Evolutionary conservation across 2,113 vertebrate species (phyloP).

Genomic region (Sarotherodon lohbergeri): DNA sequence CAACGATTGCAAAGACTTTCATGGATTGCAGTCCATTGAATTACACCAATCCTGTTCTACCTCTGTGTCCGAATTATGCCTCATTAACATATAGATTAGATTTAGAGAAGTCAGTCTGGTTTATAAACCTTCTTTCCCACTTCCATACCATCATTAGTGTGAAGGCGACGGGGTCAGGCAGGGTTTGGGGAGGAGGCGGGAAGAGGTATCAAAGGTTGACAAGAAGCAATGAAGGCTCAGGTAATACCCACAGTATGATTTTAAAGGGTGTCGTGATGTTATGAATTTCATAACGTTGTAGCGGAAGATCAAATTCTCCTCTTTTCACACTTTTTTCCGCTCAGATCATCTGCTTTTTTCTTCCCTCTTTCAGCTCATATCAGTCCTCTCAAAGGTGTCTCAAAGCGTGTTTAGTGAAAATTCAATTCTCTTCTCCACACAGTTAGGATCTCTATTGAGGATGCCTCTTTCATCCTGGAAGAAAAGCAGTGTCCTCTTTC

Average conservation of each 20-base stretch:
- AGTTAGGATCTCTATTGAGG: background rate
- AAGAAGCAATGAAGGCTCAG: background rate
- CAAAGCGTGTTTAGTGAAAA: background rate
- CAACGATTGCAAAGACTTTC: background rate
- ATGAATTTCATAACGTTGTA: background rate
- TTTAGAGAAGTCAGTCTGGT: slow-evolving; percentile 1
- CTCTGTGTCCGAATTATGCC: background rate
- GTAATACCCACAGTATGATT: background rate
- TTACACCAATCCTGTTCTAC: background rate
- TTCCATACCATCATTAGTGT: slow-evolving; percentile 65
- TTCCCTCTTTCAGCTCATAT: background rate
- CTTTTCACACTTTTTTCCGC: background rate
- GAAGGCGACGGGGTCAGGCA: background rate
- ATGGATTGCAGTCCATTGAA: background rate
- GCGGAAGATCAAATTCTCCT: background rate
- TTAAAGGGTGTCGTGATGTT: background rate
- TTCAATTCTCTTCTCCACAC: background rate
- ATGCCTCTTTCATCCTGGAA: background rate
- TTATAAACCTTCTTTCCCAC: slow-evolving; percentile 50
- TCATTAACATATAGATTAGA: slow-evolving; percentile 61
- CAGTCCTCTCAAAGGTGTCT: background rate
- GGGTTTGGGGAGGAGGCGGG: background rate
- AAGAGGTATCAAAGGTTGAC: background rate
- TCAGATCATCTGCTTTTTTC: background rate
- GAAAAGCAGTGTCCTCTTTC: background rate